Evolutionary conservation across 2,888 invertebrate genomes (phyloP).

Genomic region (Drosophila prostipennis): DNA sequence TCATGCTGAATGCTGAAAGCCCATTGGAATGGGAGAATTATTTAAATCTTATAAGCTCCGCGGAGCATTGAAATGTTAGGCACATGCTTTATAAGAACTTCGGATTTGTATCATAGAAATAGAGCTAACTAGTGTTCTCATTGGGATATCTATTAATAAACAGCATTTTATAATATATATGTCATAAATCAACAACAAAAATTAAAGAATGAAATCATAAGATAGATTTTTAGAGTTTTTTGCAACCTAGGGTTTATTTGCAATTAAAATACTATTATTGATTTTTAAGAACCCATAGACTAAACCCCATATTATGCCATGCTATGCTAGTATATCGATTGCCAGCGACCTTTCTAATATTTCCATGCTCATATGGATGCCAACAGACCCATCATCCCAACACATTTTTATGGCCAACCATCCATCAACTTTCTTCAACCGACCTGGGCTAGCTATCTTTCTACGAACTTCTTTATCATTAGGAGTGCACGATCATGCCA

Average conservation of each 20-base stretch:
- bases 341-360: neutral
- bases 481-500: constrained; percentile 79
- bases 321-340: neutral
- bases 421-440: constrained; percentile 32
- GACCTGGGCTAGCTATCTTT: constrained; percentile 44
- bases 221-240: too few species aligned
- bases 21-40: constrained; percentile 63
- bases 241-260: too few species aligned
- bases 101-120: neutral
- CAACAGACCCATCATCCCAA: constrained; percentile 29
- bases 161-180: too few species aligned
- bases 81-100: neutral
- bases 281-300: too few species aligned
- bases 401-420: constrained; percentile 25
- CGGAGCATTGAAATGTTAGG: constrained; percentile 21
- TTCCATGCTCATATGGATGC: constrained; percentile 7
- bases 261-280: too few species aligned
- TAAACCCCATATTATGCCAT: neutral
- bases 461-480: constrained; percentile 75
- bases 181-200: too few species aligned
- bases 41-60: constrained; percentile 49
- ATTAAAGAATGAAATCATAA: too few species aligned
- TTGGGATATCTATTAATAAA: too few species aligned
- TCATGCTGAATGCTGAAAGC: constrained; percentile 54
- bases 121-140: neutral